These are phyloP conservation scores for Mormyrops boulengeri DNA, from an alignment of 2,797 vertebrate genomes.

Conservation along the genomic window DNA sequence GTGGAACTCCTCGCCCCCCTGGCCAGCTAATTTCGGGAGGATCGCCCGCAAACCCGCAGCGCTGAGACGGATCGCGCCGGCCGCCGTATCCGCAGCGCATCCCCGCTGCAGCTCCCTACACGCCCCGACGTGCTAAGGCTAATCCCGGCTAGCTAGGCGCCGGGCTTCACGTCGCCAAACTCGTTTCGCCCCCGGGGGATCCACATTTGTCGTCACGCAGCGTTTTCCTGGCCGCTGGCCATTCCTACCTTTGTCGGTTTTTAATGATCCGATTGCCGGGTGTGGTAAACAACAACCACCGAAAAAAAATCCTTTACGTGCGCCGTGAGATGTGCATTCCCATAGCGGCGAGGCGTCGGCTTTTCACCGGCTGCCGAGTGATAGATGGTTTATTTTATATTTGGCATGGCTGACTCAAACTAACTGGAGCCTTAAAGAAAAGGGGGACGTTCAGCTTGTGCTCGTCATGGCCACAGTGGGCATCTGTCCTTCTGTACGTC, in stretches of 20 bases:
- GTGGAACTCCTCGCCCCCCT: not conserved
- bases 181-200: not conserved
- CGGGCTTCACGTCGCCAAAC: not conserved
- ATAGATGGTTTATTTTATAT: not conserved
- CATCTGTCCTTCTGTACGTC: not conserved
- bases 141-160: not conserved
- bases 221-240: not conserved
- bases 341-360: not conserved
- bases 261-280: not conserved
- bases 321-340: not conserved
- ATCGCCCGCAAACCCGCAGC: not conserved
- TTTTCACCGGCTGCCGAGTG: not conserved
- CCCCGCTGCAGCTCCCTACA: not conserved
- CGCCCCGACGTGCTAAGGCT: not conserved
- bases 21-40: not conserved
- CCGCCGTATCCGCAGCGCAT: not conserved
- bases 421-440: not conserved
- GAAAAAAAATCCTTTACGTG: not conserved
- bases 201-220: not conserved
- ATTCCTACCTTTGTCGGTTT: not conserved
- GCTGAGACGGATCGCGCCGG: not conserved
- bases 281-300: not conserved
- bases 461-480: not conserved
- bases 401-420: not conserved
- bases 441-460: not conserved